phyloP scores from a whole-genome alignment of 1,140 invertebrate genomes.

The Scaptomyza hsui region DNA sequence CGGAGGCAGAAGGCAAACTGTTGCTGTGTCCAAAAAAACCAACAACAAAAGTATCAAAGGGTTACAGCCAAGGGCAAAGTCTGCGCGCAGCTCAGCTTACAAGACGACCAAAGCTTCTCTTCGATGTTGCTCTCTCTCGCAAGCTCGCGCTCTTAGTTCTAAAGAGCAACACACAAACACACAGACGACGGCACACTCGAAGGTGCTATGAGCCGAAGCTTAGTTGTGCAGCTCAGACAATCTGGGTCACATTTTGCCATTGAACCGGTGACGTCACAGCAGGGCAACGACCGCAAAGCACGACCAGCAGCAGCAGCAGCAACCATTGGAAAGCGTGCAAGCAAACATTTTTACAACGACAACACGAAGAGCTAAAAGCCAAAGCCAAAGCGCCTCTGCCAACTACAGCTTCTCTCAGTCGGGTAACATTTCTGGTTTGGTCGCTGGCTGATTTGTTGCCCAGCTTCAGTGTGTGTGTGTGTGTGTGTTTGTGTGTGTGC shows the following conservation, averaged over 20 bases:
- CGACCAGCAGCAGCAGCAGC: conserved; percentile 61
- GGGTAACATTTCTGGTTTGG: conserved; percentile 73
- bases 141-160: too few relatives aligned
- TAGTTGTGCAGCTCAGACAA: conserved; percentile 84
- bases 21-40: conserved; percentile 13
- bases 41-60: conserved; percentile 34
- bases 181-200: conserved; percentile 15
- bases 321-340: conserved; percentile 76
- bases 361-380: conserved; percentile 58
- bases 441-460: conserved; percentile 77
- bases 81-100: conserved; percentile 41
- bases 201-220: conserved; percentile 52
- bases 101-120: conserved; percentile 25
- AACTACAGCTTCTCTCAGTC: conserved; percentile 14
- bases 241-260: conserved; percentile 84
- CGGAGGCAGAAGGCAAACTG: conserved; percentile 26
- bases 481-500: conserved; percentile 27
- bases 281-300: conserved; percentile 83
- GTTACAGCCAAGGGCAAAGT: conserved; percentile 56
- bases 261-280: conserved; percentile 84
- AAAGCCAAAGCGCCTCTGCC: conserved; percentile 20
- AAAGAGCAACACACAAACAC: conserved; percentile 50
- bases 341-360: conserved; percentile 82
- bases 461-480: conserved; percentile 28
- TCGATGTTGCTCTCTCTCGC: conserved; percentile 24